A percentile compares a stretch with the other conserved stretches of the same genome.
Evolutionary conservation across 2,888 invertebrate species (phyloP).

Genomic region (Coenonympha arcania): DNA sequence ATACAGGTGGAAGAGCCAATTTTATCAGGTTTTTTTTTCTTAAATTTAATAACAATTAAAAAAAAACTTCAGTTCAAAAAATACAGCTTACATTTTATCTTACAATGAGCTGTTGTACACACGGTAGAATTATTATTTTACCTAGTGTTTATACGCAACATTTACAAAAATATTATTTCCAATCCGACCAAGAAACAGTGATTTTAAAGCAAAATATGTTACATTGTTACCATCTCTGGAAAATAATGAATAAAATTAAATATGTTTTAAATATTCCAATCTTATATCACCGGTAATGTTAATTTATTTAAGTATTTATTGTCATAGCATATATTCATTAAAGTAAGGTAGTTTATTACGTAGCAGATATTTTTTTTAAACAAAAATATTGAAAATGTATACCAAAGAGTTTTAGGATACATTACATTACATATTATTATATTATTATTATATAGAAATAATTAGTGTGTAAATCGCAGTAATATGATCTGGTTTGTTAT

Average conservation of each 20-base stretch:
- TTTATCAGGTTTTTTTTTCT: conserved; percentile 37
- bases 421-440: conserved; percentile 5
- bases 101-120: not conserved
- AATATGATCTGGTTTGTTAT: conserved; percentile 22
- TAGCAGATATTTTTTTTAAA: conserved; percentile 31
- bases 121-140: no score
- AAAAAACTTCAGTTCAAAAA: not conserved
- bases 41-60: not conserved
- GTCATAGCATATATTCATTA: conserved; percentile 19
- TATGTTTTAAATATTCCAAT: not conserved
- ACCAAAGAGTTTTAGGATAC: conserved; percentile 48
- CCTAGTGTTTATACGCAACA: no score
- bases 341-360: conserved; percentile 22
- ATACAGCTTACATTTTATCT: not conserved
- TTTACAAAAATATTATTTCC: not conserved
- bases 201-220: not conserved
- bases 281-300: not conserved
- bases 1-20: conserved; percentile 61
- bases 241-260: not conserved
- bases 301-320: conserved; percentile 3
- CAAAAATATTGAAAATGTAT: conserved; percentile 41
- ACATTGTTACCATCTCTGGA: no score
- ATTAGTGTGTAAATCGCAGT: conserved; percentile 24
- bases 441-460: conserved; percentile 24
- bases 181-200: conserved; percentile 4